Evolutionary conservation across 2,113 vertebrate genomes (phyloP), one percentile per base, ranked within the genome.

Genomic region (Falcunculus frontatus): DNA sequence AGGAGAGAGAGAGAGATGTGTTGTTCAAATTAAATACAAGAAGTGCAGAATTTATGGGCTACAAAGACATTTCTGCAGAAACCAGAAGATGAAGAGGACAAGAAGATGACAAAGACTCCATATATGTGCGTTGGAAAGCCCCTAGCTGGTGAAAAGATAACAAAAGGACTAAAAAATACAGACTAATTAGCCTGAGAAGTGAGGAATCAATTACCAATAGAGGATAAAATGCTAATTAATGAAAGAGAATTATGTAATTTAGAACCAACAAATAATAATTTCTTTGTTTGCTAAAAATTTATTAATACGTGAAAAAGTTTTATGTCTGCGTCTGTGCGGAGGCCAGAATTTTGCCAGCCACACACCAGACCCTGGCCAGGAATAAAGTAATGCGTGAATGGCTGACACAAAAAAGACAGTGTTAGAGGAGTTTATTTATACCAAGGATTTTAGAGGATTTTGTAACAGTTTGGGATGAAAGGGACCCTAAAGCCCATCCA

Each of bases 241-340:
- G 39, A 33, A 44, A 33, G 27, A 52, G 6, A 53, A 52, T 60
- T 22, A 60, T 0, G 0, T 76, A 1, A 22, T 60, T 68, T 77
- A 53, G 37, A 68, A 53, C 9, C 18, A 69, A 16, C 53, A 12
- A 69, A 16, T 33, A 60, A 19, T 37, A 60, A 44, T 60, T 18
- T 52, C 11, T 44, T 44, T 17, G 4, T 60, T 52, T 60, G 37
- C 37, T 44, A 16, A 52, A 77, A 29, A 46, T 33, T 9, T 42
- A 33, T 27, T 27, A 60, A 27, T 29, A 29, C 3, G 9, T 69
- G 18, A 46, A 35, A 33, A 53, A 16, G 37, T 44, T 44, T 69
- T 7, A 5, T 22, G 14, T 44, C 37, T 77, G 44, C 32, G 18
- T 44, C 32, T 59, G 3, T 60, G 18, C 53, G 53, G 22, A 29